Conservation (phyloP, 2,888 invertebrate genomes). For the Cheilosia impressa region DNA sequence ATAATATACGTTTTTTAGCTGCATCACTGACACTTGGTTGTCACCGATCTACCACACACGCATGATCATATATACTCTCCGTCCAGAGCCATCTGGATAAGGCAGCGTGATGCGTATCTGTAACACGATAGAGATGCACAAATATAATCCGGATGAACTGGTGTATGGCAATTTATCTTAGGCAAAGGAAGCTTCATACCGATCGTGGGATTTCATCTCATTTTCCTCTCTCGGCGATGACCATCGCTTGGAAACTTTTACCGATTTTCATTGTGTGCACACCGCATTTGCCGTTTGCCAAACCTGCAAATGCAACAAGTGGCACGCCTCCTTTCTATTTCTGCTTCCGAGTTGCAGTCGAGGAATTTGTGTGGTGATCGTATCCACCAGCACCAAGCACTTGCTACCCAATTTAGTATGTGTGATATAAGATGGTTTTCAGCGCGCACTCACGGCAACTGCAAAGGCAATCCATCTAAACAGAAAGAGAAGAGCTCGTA, state of each 20-base stretch:
- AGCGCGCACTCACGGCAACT: constrained; percentile 7
- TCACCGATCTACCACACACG: constrained; percentile 18
- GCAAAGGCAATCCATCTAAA: not conserved
- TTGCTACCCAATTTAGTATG: constrained; percentile 43
- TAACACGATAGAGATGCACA: constrained; percentile 41
- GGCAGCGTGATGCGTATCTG: constrained; percentile 14
- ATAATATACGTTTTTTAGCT: constrained; percentile 29
- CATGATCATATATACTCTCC: constrained; percentile 4
- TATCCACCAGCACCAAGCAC: constrained; percentile 24
- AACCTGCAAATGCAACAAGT: constrained; percentile 40
- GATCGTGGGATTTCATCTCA: constrained; percentile 55
- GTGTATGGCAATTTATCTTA: constrained; percentile 14
- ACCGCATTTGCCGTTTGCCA: constrained; percentile 30
- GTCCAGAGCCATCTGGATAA: not conserved
- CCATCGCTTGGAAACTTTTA: constrained; percentile 41
- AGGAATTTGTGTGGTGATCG: constrained; percentile 41
- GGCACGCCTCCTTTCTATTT: constrained; percentile 68
- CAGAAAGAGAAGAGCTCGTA: constrained; percentile 3
- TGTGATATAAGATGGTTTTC: constrained; percentile 38
- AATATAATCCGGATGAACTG: constrained; percentile 34
- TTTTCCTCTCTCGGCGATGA: constrained; percentile 20
- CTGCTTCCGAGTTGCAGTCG: constrained; percentile 49
- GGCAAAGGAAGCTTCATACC: constrained; percentile 5
- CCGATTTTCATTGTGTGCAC: constrained; percentile 30
- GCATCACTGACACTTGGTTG: constrained; percentile 23